Evolutionary conservation across 2,888 invertebrate genomes (phyloP), one percentile per base, ranked within the genome.

Genomic region (Hoplodrina blanda): DNA sequence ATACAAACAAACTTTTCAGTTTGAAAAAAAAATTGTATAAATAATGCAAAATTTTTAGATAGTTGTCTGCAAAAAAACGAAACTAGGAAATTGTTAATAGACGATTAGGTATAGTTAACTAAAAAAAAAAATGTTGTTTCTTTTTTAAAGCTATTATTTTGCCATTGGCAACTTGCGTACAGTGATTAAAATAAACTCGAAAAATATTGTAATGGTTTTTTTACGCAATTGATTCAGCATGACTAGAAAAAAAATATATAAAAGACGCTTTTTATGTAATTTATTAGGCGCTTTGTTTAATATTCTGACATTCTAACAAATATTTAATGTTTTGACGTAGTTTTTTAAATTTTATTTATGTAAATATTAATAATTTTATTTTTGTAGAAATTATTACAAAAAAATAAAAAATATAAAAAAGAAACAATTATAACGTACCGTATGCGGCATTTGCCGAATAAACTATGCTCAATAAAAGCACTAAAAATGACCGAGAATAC

Each of bases 341-440:
- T 7, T 25, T 25, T 37, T 49, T 19, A 0, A n/a, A 19, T 25
- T 25, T n/a, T 33, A 4, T 5, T 33, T 5, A 7, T 4, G 33
- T 33, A 0, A 41, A 41, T 41, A 8, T 37, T 25, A 19, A 8
- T 25, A 20, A 5, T 52, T 52, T 41, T 20, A 8, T n/a, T 59
- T 52, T 20, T 13, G 59, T 50, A 56, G 19, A 41, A 13, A 19
- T 15, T 33, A 10, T 33, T 41, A 4, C 4, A 15, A 19, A 20
- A 3, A 15, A 20, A 30, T 37, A 19, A 37, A 13, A 11, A 17
- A 20, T 37, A 37, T 30, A 25, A 62, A 10, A 5, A 49, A 13
- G 49, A 54, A 61, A 61, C 15, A 44, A 37, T 8, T 37, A 37
- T 8, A 41, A 78, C 78, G 20, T 76, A 84, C 84, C 84, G 8